These are phyloP conservation scores for Crenuchus spilurus DNA, from an alignment of 2,797 vertebrate species.

Conservation along the genomic window DNA sequence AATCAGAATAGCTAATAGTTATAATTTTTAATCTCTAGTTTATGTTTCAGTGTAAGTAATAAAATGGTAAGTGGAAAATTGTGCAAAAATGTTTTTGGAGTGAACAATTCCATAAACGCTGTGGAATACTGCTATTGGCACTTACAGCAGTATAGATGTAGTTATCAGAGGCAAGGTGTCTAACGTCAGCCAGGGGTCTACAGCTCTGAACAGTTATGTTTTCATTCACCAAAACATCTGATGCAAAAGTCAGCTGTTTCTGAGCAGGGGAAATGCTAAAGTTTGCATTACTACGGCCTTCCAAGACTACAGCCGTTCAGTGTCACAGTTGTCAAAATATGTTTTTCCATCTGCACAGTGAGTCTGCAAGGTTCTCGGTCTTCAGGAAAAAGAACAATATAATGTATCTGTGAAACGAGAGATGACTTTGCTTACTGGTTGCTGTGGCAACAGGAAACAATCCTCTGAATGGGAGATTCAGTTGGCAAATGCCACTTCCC, in stretches of 20 bases:
- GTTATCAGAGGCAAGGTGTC: slow-evolving; percentile 11
- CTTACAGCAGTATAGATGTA: not conserved
- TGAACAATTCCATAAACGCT: too few relatives aligned
- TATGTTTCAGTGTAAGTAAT: too few relatives aligned
- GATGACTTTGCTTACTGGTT: slow-evolving; percentile 77
- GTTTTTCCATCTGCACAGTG: slow-evolving; percentile 53
- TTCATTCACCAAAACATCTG: slow-evolving; percentile 3
- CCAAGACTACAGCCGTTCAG: slow-evolving; percentile 30
- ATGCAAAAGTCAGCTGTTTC: slow-evolving; percentile 12
- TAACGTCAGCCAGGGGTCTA: not conserved
- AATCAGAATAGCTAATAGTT: too few relatives aligned
- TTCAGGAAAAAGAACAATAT: slow-evolving; percentile 66
- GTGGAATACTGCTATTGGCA: too few relatives aligned
- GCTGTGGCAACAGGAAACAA: slow-evolving; percentile 70
- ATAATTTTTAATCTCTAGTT: too few relatives aligned
- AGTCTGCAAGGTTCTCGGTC: slow-evolving; percentile 55
- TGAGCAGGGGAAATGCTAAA: slow-evolving; percentile 21
- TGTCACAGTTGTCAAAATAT: slow-evolving; percentile 37
- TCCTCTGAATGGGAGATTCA: slow-evolving; percentile 53
- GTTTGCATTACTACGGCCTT: slow-evolving; percentile 21
- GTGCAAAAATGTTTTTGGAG: too few relatives aligned
- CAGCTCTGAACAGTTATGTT: not conserved
- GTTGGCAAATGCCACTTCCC: slow-evolving; percentile 55
- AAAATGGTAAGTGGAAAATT: too few relatives aligned
- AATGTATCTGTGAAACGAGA: slow-evolving; percentile 70